Conservation (phyloP, 2,113 vertebrate genomes). For the Lanius collurio region DNA sequence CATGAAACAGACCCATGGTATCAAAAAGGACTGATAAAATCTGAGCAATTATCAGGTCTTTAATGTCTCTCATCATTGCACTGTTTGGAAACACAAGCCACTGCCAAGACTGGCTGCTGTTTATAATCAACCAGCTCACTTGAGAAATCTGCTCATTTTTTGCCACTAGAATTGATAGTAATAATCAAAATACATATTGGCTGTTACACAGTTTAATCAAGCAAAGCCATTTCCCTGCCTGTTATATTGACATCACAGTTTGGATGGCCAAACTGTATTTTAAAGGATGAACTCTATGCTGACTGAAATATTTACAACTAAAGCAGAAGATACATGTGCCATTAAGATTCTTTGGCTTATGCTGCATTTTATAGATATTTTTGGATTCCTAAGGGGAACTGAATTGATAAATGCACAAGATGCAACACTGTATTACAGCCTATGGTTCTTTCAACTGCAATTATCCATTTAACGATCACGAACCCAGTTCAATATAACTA, state of each 20-base stretch:
- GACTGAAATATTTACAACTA: constrained; percentile 19
- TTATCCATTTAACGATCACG: background rate
- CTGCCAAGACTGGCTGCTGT: background rate
- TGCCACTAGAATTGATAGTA: constrained; percentile 11
- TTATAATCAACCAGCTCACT: background rate
- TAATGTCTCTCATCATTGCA: background rate
- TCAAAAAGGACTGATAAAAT: background rate
- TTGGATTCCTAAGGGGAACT: background rate
- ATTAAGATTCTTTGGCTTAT: constrained; percentile 12
- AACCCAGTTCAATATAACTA: background rate
- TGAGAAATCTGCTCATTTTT: background rate
- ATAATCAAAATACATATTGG: background rate
- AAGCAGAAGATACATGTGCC: background rate
- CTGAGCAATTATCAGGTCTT: background rate
- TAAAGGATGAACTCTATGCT: background rate
- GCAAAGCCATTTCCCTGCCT: constrained; percentile 13
- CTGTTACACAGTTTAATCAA: constrained; percentile 45
- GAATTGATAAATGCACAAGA: background rate
- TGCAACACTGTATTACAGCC: background rate
- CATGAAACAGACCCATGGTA: background rate
- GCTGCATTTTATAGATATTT: constrained; percentile 13
- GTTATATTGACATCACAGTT: background rate
- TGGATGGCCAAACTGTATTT: background rate
- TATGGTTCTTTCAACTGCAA: background rate
- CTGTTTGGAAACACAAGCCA: background rate